Conservation (phyloP, 2,113 vertebrate genomes). For the Scomber colias region DNA sequence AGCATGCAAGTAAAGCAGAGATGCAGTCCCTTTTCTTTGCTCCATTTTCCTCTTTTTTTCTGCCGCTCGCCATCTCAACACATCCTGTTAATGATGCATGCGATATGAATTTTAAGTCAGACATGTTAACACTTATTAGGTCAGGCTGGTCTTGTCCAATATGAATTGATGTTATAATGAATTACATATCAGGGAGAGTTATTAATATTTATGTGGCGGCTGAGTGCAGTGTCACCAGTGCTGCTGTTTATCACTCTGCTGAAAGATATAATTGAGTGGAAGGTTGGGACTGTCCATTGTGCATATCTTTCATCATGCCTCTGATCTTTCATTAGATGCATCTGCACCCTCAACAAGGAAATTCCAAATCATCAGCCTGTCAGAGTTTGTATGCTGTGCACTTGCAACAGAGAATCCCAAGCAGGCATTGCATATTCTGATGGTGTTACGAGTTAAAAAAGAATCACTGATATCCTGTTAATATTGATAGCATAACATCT, state of each 20-base stretch:
- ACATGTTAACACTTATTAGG: neutral
- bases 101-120: neutral
- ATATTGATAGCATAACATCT: neutral
- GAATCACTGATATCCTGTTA: neutral
- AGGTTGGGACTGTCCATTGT: neutral
- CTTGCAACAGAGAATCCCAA: neutral
- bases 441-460: neutral
- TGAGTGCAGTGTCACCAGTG: slow-evolving; percentile 7
- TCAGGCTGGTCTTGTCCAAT: neutral
- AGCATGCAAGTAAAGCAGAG: slow-evolving; percentile 62
- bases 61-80: neutral
- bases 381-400: neutral
- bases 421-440: neutral
- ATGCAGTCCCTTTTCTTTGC: slow-evolving; percentile 50
- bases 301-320: neutral
- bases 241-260: neutral
- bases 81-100: slow-evolving; percentile 10
- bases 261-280: neutral
- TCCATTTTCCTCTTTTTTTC: slow-evolving; percentile 32
- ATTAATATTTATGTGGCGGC: slow-evolving; percentile 11
- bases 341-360: neutral
- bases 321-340: neutral
- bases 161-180: neutral
- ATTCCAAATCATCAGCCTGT: slow-evolving; percentile 7
- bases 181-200: neutral